Percentiles rank a stretch among this genome's conserved stretches.
Conservation (phyloP, 2,113 vertebrate genomes). For the Macquaria australasica region DNA sequence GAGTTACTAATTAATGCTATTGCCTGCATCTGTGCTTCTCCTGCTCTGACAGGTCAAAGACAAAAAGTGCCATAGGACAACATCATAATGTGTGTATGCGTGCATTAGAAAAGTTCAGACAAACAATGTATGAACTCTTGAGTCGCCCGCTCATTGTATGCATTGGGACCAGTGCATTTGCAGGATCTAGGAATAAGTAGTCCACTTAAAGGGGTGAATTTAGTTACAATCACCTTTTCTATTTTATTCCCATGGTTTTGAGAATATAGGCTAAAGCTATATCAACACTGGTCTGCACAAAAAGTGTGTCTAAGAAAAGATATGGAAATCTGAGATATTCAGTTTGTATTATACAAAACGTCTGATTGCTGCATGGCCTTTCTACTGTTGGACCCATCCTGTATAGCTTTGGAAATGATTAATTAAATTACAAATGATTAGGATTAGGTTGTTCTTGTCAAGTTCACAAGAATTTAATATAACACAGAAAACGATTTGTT, state of each 20-base stretch:
- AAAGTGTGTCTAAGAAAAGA: not conserved
- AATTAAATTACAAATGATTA: not conserved
- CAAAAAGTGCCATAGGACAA: not conserved
- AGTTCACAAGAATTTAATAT: not conserved
- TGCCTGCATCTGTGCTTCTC: not conserved
- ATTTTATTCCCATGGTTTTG: not conserved
- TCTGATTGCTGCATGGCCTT: not conserved
- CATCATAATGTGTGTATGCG: not conserved
- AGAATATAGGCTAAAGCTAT: not conserved
- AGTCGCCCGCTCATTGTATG: not conserved
- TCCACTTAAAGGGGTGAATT: not conserved
- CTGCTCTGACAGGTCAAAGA: not conserved
- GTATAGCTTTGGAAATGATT: not conserved
- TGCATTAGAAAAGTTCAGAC: not conserved
- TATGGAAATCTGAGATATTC: not conserved
- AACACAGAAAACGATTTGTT: not conserved
- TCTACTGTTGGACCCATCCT: not conserved
- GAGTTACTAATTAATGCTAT: not conserved
- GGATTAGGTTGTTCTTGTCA: not conserved
- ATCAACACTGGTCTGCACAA: not conserved
- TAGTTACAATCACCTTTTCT: not conserved
- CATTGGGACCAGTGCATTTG: not conserved
- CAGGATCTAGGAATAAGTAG: not conserved
- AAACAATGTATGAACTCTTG: not conserved
- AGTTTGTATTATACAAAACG: not conserved